These are phyloP conservation scores for Drosophila neocordata DNA, from an alignment of 1,140 invertebrate genomes.

Conservation along the genomic window DNA sequence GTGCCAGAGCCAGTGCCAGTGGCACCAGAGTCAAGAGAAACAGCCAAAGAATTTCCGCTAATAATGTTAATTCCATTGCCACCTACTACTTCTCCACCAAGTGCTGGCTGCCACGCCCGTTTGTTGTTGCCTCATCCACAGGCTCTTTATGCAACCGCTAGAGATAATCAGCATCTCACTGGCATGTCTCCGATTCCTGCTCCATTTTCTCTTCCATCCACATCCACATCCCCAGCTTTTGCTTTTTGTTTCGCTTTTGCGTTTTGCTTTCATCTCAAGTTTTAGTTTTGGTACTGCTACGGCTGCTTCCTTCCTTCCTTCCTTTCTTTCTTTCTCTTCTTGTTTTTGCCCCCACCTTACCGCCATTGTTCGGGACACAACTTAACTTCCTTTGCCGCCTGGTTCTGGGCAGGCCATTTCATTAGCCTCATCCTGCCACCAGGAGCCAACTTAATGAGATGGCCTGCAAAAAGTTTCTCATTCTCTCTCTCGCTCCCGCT, in stretches of 20 bases:
- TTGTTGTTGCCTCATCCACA: background rate
- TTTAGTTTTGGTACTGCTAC: slow-evolving; percentile 68
- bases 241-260: slow-evolving; percentile 38
- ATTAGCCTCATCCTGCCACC: slow-evolving; percentile 51
- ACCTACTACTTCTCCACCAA: slow-evolving; percentile 27
- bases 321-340: slow-evolving; percentile 19
- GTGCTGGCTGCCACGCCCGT: background rate
- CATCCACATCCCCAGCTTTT: background rate
- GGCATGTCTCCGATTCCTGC: slow-evolving; percentile 4
- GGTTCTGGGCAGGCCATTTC: slow-evolving; percentile 42
- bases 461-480: slow-evolving; percentile 47
- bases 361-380: slow-evolving; percentile 34
- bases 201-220: no score
- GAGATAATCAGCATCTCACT: slow-evolving; percentile 66
- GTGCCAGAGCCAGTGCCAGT: background rate
- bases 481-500: background rate
- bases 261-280: slow-evolving; percentile 77
- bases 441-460: slow-evolving; percentile 58
- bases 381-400: slow-evolving; percentile 42
- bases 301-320: slow-evolving; percentile 34
- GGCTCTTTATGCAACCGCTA: slow-evolving; percentile 20
- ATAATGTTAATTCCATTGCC: slow-evolving; percentile 81
- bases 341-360: slow-evolving; percentile 18
- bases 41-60: slow-evolving; percentile 69
- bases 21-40: slow-evolving; percentile 2